A percentile compares a stretch with the other conserved stretches of the same genome.
phyloP scores from a whole-genome alignment of 2,797 vertebrate species.

The Ficedula albicollis region DNA sequence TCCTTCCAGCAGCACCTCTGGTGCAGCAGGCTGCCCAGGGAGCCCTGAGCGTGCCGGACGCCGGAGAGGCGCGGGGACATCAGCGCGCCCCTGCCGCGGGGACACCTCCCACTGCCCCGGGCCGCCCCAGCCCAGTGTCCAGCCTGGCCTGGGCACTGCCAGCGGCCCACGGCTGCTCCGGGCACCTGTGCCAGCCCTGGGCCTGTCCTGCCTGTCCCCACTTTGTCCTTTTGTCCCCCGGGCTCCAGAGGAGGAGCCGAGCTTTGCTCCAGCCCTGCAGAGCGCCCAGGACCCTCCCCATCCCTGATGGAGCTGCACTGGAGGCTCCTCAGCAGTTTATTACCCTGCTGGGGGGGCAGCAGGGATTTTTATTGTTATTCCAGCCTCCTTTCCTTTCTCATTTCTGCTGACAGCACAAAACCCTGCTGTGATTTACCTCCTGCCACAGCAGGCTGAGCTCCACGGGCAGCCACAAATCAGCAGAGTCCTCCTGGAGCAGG shows the following conservation, averaged over 20 bases:
- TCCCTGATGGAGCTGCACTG: rapidly evolving
- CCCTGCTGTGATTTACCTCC: background rate
- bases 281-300: background rate
- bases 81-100: no score
- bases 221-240: background rate
- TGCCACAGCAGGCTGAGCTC: background rate
- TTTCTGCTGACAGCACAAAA: slow-evolving; percentile 54
- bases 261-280: background rate
- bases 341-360: background rate
- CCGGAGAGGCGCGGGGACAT: no score
- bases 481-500: background rate
- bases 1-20: rapidly evolving
- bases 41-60: no score
- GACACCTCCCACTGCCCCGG: no score
- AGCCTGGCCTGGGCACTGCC: background rate
- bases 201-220: background rate
- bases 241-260: background rate
- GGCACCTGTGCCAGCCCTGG: background rate
- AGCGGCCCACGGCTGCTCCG: background rate
- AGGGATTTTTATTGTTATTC: background rate
- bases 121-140: no score
- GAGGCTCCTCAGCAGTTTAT: background rate
- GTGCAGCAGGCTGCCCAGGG: background rate
- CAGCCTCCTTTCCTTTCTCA: background rate
- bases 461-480: slow-evolving; percentile 4